Conservation (phyloP, 92 coral and sea anemone species). For the Epizoanthus scotinus region DNA sequence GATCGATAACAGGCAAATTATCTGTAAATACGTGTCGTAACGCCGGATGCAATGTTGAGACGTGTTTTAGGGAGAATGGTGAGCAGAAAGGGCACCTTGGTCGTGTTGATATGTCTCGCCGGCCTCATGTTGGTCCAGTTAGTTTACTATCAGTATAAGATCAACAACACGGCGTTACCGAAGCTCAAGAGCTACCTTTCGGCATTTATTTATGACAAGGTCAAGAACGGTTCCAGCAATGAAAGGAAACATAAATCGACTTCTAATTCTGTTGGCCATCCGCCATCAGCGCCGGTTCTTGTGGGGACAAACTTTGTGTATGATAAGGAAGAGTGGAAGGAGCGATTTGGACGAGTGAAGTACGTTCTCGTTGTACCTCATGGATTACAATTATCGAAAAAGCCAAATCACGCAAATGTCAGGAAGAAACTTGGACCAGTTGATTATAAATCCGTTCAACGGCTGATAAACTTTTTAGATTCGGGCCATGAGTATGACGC, state of each 20-base stretch:
- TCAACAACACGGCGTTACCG: constrained; percentile 29
- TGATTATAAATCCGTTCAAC: constrained; percentile 26
- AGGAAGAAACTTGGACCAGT: constrained; percentile 17
- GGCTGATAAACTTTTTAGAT: constrained; percentile 21
- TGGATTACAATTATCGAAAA: constrained; percentile 25
- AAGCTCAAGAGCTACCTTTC: constrained; percentile 28
- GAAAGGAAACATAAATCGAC: constrained; percentile 1
- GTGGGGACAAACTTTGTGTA: constrained; percentile 35
- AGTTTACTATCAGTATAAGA: constrained; percentile 33
- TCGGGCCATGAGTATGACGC: constrained; percentile 21
- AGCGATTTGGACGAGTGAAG: constrained; percentile 11
- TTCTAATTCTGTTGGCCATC: not conserved
- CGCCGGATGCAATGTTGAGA: constrained; percentile 23
- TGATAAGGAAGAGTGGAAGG: constrained; percentile 23
- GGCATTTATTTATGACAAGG: constrained; percentile 31
- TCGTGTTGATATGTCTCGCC: constrained; percentile 25
- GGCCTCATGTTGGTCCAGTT: constrained; percentile 19
- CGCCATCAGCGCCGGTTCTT: constrained; percentile 25
- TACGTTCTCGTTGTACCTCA: constrained; percentile 29
- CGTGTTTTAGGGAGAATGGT: constrained; percentile 14
- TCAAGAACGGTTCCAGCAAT: not conserved
- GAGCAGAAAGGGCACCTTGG: constrained; percentile 27
- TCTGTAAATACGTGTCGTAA: constrained; percentile 2
- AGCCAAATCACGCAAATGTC: not conserved
- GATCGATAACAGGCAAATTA: constrained; percentile 4